phyloP scores from a whole-genome alignment of 2,113 vertebrate genomes.

The Hystrix cristata region DNA sequence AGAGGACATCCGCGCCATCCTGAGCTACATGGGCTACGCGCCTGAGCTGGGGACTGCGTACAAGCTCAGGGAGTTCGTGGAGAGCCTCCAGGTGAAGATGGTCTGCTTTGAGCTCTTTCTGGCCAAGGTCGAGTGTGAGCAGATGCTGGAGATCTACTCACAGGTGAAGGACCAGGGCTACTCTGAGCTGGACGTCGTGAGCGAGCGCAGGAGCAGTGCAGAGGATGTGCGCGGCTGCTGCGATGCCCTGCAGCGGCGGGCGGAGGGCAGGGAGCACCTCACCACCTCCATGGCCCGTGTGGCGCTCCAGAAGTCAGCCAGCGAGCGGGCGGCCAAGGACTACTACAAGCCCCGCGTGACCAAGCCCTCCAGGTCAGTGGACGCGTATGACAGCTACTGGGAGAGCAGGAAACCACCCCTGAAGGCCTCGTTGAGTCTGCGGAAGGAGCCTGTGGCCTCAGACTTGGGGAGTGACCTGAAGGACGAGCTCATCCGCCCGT shows the following conservation, averaged over 20 bases:
- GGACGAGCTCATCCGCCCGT: constrained; percentile 96
- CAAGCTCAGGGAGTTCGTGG: constrained; percentile 93
- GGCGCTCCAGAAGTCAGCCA: constrained; percentile 92
- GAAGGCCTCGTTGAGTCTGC: constrained; percentile 94
- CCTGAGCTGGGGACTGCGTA: constrained; percentile 92
- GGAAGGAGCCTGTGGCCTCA: constrained; percentile 93
- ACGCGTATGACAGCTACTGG: constrained; percentile 95
- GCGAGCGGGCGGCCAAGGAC: constrained; percentile 92
- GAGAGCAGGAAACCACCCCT: constrained; percentile 94
- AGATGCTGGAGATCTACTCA: constrained; percentile 95
- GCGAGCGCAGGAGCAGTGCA: constrained; percentile 91
- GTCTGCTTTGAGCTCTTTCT: constrained; percentile 97
- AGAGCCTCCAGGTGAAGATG: constrained; percentile 90
- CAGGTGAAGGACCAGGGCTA: constrained; percentile 95
- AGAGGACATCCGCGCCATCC: constrained; percentile 92
- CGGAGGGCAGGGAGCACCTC: constrained; percentile 92
- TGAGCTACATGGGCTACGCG: constrained; percentile 96
- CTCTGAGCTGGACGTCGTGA: constrained; percentile 93
- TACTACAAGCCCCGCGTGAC: constrained; percentile 94
- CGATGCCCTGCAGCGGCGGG: constrained; percentile 93
- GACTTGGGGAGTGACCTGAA: constrained; percentile 94
- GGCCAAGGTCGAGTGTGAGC: constrained; percentile 96
- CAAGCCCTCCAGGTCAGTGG: constrained; percentile 96
- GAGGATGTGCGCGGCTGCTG: constrained; percentile 95
- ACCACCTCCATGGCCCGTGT: constrained; percentile 92